Base-by-base conservation (phyloP, 2,888 invertebrate genomes). In the Agrilus mali region DNA sequence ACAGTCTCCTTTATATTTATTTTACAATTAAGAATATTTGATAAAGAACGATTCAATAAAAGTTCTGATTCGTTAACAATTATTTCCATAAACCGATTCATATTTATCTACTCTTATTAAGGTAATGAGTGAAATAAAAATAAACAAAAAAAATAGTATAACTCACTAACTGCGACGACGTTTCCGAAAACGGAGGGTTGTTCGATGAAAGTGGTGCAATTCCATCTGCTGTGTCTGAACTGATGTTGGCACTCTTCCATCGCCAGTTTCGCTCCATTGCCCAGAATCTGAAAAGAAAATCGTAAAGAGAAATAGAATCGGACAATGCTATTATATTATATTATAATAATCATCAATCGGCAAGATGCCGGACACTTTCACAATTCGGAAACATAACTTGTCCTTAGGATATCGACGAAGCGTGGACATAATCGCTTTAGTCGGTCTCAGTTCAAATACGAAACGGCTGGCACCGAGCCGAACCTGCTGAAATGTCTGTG, bases 231-330 rank as follows among this genome's bases (percentile, higher is more conserved):
- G 62, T 83, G 81, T 47, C 80, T 73, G 64, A 93, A 92, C 70
- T 93, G 92, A 60, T 83, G 75, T 68, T 92, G 88, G 63, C 93
- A 93, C 65, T 93, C 92, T 54, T 87, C 86, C 44, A 92, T 82
- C 4, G 86, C 88, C 64, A 89, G 75, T 63, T 78, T 75, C 7
- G 92, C 90, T 13, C 90, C 92, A 15, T 77, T 75, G 47, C 83
- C 80, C 43, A 89, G 72, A 42, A 86, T 80, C 86, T 87, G 73
- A 10, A 73, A 12, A 37, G n/a, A 17, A 37, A 37, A 37, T 37
- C 17, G 20, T 17, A 37, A 27, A 27, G 27, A 10, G 27, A 15
- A 15, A 42, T 10, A 32, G 20, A 41, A 41, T 17, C 38, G 13
- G 13, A 38, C 20, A 38, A 13, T 17, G 13, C 17, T 27, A 27